Evolutionary conservation across 2,113 vertebrate genomes (phyloP).

Genomic region (Holacanthus passer): DNA sequence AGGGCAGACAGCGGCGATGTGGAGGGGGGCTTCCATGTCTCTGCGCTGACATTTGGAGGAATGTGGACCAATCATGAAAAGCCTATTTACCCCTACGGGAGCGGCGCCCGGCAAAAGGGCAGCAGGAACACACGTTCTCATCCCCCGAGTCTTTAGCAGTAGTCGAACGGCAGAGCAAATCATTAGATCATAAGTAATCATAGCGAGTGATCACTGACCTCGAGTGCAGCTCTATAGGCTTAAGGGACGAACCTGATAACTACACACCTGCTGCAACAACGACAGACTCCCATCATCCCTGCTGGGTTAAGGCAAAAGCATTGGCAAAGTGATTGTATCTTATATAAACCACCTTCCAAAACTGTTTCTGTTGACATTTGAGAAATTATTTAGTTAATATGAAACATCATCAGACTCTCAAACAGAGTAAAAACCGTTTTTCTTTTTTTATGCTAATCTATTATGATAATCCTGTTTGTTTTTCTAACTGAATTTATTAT

Average conservation of each 20-base stretch:
- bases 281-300: background rate
- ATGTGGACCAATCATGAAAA: constrained; percentile 45
- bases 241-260: background rate
- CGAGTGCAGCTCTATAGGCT: background rate
- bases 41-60: constrained; percentile 57
- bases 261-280: constrained; percentile 1
- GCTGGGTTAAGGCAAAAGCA: background rate
- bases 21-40: constrained; percentile 29
- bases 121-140: constrained; percentile 32
- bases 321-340: background rate
- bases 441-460: background rate
- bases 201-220: constrained; percentile 1
- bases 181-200: constrained; percentile 22
- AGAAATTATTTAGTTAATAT: background rate
- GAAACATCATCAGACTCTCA: background rate
- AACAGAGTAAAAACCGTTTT: background rate
- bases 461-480: background rate
- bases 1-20: constrained; percentile 26
- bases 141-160: constrained; percentile 5
- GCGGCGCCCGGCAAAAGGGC: constrained; percentile 18
- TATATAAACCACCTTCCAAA: background rate
- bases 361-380: background rate
- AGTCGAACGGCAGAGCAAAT: constrained; percentile 4
- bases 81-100: constrained; percentile 3
- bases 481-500: background rate